phyloP scores from a whole-genome alignment of 2,888 invertebrate species.

The Andrena fulva region DNA sequence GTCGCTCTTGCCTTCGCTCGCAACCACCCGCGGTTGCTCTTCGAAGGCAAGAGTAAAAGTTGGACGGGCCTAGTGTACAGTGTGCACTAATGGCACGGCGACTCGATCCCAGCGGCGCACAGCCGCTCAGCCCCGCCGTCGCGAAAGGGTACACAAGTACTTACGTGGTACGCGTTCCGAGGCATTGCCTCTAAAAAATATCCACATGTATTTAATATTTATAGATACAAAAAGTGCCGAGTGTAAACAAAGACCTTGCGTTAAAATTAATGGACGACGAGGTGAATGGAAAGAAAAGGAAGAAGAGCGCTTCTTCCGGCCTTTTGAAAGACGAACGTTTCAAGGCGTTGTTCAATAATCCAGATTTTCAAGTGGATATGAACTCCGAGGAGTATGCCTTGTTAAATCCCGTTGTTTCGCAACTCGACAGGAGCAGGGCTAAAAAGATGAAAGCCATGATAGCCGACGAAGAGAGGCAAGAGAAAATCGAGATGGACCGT shows the following conservation, averaged over 20 bases:
- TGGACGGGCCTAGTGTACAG: no score
- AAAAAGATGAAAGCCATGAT: constrained; percentile 86
- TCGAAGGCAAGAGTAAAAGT: no score
- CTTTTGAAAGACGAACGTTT: constrained; percentile 95
- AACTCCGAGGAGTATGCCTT: constrained; percentile 94
- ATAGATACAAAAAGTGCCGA: constrained; percentile 90
- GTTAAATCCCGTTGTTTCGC: constrained; percentile 94
- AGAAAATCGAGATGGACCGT: constrained; percentile 75
- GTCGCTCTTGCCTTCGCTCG: no score
- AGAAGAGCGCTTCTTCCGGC: constrained; percentile 85
- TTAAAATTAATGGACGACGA: constrained; percentile 92
- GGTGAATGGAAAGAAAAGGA: constrained; percentile 87
- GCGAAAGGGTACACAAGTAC: neutral
- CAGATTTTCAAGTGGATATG: constrained; percentile 96
- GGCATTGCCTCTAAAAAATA: no score
- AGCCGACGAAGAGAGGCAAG: constrained; percentile 77
- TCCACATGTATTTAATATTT: neutral
- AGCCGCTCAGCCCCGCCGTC: no score
- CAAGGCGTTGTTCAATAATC: constrained; percentile 95
- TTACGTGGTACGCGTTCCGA: no score
- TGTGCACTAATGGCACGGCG: no score
- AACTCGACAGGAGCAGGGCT: constrained; percentile 88
- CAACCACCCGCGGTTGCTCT: no score
- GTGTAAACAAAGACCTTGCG: constrained; percentile 95
- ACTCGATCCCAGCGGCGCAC: no score